A percentile compares a stretch with the other conserved stretches of the same genome.
These are phyloP conservation scores for Antedon mediterranea DNA, from an alignment of 53 echinoderm and acorn worm genomes.

Conservation along the genomic window DNA sequence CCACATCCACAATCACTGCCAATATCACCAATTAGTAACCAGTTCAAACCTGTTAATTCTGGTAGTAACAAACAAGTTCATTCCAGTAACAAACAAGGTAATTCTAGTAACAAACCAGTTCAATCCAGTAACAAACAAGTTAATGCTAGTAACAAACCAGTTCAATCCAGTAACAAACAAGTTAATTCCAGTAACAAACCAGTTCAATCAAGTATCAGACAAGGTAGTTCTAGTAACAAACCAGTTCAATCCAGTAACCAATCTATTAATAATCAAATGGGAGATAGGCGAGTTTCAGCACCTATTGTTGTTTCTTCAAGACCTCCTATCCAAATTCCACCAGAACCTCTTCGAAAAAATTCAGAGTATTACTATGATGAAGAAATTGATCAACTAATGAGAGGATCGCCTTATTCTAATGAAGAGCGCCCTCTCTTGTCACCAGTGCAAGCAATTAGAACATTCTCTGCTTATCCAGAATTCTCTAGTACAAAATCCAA, in stretches of 20 bases:
- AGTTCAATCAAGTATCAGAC: neutral
- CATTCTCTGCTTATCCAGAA: neutral
- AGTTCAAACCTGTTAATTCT: neutral
- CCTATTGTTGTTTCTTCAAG: neutral
- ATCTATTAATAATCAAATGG: neutral
- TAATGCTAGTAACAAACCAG: neutral
- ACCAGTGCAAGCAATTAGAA: neutral
- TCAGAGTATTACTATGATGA: conserved; percentile 59
- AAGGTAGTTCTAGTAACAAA: neutral
- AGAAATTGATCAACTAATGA: conserved; percentile 81
- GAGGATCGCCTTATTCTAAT: conserved; percentile 33
- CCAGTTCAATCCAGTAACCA: neutral
- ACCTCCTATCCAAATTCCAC: neutral
- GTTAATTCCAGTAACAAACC: neutral
- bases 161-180: neutral
- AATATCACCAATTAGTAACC: neutral
- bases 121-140: neutral
- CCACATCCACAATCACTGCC: neutral
- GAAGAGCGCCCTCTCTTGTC: neutral
- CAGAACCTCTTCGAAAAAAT: neutral
- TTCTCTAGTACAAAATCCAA: neutral
- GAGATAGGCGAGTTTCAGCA: neutral
- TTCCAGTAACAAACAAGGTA: neutral
- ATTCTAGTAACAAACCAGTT: neutral
- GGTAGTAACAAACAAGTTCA: neutral